Evolutionary conservation across 2,888 invertebrate genomes (phyloP), one percentile per base, ranked within the genome.

Genomic region (Germaria angustata): DNA sequence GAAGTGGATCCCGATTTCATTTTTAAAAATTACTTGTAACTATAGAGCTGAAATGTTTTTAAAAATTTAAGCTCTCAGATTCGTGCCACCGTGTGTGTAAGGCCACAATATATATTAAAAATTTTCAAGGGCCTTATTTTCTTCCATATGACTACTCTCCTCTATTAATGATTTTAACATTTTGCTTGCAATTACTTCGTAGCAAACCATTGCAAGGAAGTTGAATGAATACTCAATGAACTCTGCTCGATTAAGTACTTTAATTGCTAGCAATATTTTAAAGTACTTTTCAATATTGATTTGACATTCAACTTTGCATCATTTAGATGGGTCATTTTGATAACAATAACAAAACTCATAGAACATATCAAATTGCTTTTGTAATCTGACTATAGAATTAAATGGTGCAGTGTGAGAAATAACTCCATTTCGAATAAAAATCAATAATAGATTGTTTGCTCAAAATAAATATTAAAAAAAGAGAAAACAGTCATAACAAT

Each of bases 231-330:
- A 36, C 22, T 36, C 34, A 17, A 20, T 57, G 34, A 20, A 20
- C 13, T 7, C 17, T 36, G 20, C 13, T 20, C 13, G 13, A 46
- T 15, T 41, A 34, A 65, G 11, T 39, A 15, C 11, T 68, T 68
- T 53, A 68, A 55, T 41, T 55, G 68, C 32, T 20, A 2, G 41
- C 63, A 53, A 41, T 46, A 53, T 51, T 53, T 46, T 1, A 41
- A 53, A 63, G 41, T 53, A 53, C 32, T 69, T 55, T 24, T 32
- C 15, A 36, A 65, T 75, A 65, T 75, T 65, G 73, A 65, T 65
- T 55, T 55, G 55, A 44, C 44, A 55, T 65, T 75, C 55, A 55
- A 65, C 63, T 75, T 75, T 53, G 28, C 28, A 20, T 75, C n/a
- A 22, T 15, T 13, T 24, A 65, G 44, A 41, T 9, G 20, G 68